Conservation (phyloP, 2,113 vertebrate species). For the Burhinus bistriatus region DNA sequence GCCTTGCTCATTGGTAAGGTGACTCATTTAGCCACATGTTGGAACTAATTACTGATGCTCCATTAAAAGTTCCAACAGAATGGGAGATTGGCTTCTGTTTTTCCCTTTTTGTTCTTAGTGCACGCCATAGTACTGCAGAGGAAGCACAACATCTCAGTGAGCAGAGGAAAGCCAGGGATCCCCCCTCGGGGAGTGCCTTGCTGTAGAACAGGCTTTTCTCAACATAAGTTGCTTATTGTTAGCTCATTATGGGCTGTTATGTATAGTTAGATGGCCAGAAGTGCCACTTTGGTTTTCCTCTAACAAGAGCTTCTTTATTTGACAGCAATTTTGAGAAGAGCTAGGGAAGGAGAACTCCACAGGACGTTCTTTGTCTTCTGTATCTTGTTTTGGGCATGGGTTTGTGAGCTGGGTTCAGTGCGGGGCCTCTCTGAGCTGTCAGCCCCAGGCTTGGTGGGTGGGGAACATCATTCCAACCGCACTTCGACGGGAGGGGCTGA, state of each 20-base stretch:
- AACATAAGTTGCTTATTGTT: constrained; percentile 22
- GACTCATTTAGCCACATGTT: neutral
- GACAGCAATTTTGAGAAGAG: neutral
- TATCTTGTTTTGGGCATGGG: neutral
- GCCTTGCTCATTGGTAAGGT: neutral
- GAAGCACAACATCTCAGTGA: neutral
- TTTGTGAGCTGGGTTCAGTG: constrained; percentile 16
- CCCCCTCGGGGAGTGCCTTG: neutral
- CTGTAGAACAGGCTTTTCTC: neutral
- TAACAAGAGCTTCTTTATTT: constrained; percentile 50
- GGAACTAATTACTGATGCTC: neutral
- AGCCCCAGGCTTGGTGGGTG: neutral
- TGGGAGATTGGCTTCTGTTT: neutral
- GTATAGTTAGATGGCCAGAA: constrained; percentile 26
- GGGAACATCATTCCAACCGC: neutral
- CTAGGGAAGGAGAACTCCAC: neutral
- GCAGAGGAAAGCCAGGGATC: neutral
- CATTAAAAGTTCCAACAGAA: neutral
- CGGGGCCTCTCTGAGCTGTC: neutral
- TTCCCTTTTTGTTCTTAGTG: neutral
- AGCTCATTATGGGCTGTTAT: neutral
- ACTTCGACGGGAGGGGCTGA: neutral
- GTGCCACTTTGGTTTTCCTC: neutral
- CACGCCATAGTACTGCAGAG: neutral
- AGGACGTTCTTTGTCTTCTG: constrained; percentile 22